phyloP scores from a whole-genome alignment of 2,113 vertebrate genomes.

The Reinhardtius hippoglossoides region DNA sequence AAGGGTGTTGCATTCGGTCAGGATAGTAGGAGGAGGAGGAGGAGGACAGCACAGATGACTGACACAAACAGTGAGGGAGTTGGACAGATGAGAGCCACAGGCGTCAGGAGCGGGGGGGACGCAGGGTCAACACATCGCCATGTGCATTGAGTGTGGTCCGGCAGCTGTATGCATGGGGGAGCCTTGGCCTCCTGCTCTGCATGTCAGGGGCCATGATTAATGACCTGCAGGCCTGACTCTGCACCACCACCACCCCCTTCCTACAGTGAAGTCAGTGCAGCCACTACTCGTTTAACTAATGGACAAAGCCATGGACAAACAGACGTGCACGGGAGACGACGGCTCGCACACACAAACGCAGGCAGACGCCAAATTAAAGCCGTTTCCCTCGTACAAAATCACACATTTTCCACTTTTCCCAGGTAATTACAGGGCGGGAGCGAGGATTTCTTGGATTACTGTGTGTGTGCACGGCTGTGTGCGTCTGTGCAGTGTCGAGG shows the following conservation, averaged over 20 bases:
- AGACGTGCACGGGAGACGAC: background rate
- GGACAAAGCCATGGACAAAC: slow-evolving; percentile 43
- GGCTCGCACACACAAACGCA: slow-evolving; percentile 9
- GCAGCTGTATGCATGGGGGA: slow-evolving; percentile 81
- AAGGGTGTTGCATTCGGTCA: slow-evolving; percentile 16
- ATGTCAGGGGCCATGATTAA: slow-evolving; percentile 83
- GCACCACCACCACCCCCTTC: slow-evolving; percentile 37
- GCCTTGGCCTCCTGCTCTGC: slow-evolving; percentile 80
- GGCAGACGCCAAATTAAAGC: slow-evolving; percentile 48
- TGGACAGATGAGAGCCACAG: slow-evolving; percentile 71
- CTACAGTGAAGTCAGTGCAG: slow-evolving; percentile 54
- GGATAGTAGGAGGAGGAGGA: slow-evolving; percentile 12
- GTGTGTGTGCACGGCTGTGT: slow-evolving; percentile 24
- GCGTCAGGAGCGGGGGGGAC: slow-evolving; percentile 27
- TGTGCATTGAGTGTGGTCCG: slow-evolving; percentile 77
- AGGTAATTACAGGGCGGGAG: slow-evolving; percentile 48
- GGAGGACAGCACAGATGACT: slow-evolving; percentile 62
- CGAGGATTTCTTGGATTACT: slow-evolving; percentile 55
- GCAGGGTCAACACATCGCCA: slow-evolving; percentile 68
- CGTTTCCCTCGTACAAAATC: slow-evolving; percentile 53
- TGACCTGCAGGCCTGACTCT: slow-evolving; percentile 74
- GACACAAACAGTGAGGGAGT: slow-evolving; percentile 69
- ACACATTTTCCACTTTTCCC: slow-evolving; percentile 26
- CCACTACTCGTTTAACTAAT: slow-evolving; percentile 66
- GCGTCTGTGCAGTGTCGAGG: slow-evolving; percentile 64